Evolutionary conservation across 1,140 invertebrate genomes (phyloP).

Genomic region (Bombus sylvicola): DNA sequence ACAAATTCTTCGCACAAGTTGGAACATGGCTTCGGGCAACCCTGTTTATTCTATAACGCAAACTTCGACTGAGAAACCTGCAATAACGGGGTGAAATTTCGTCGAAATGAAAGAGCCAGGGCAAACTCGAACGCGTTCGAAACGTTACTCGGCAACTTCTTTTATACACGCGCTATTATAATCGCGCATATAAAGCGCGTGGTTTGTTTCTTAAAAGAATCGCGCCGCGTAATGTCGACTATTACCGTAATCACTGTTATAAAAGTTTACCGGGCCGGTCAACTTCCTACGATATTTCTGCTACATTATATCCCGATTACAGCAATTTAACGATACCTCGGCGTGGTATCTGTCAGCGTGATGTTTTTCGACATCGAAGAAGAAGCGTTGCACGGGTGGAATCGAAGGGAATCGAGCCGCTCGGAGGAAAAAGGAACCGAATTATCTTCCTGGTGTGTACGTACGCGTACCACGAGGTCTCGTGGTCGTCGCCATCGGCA

Average conservation of each 20-base stretch:
- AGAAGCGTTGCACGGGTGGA: background rate
- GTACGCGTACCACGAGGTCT: slow-evolving; percentile 3
- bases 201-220: slow-evolving; percentile 25
- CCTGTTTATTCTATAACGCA: slow-evolving; percentile 25
- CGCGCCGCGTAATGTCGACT: background rate
- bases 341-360: background rate
- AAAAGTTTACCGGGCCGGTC: slow-evolving; percentile 32
- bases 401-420: slow-evolving; percentile 6
- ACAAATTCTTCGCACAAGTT: background rate
- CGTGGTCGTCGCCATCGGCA: slow-evolving; percentile 20
- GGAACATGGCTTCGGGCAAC: background rate
- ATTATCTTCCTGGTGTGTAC: slow-evolving; percentile 35
- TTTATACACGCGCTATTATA: slow-evolving; percentile 9
- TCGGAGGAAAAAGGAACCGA: slow-evolving; percentile 3
- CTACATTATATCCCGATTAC: background rate
- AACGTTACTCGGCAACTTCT: slow-evolving; percentile 18
- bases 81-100: slow-evolving; percentile 10
- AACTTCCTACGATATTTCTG: slow-evolving; percentile 23
- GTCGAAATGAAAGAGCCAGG: background rate
- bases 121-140: background rate
- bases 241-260: slow-evolving; percentile 45
- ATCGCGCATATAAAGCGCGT: background rate
- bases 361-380: background rate
- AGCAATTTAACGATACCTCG: background rate
- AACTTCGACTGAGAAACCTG: background rate